A percentile compares a stretch with the other conserved stretches of the same genome.
Conservation (phyloP, 2,888 invertebrate genomes). For the Acronicta aceris region DNA sequence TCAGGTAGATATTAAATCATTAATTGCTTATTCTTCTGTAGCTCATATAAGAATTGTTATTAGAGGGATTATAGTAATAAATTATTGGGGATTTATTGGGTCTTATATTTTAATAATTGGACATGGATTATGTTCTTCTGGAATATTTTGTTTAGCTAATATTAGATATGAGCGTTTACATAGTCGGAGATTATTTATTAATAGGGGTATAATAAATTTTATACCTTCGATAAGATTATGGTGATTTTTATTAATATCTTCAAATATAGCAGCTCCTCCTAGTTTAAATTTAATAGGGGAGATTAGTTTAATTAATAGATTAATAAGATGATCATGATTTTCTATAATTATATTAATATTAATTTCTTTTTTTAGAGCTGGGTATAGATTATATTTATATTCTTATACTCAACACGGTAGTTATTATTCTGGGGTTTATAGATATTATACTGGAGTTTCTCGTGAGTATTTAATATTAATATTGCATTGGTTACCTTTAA, state of each 20-base stretch:
- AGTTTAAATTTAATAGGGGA: slow-evolving; percentile 92
- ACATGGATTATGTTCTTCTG: slow-evolving; percentile 91
- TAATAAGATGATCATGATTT: slow-evolving; percentile 85
- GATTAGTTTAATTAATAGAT: slow-evolving; percentile 90
- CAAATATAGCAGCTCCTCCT: slow-evolving; percentile 91
- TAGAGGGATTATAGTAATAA: slow-evolving; percentile 88
- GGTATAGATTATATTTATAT: slow-evolving; percentile 91
- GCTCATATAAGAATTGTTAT: slow-evolving; percentile 92
- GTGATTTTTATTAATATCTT: slow-evolving; percentile 91
- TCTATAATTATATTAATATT: slow-evolving; percentile 88
- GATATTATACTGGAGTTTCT: slow-evolving; percentile 81
- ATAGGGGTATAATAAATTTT: slow-evolving; percentile 90
- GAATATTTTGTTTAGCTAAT: slow-evolving; percentile 91
- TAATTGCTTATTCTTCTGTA: slow-evolving; percentile 93
- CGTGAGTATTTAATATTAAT: slow-evolving; percentile 90
- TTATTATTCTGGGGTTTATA: slow-evolving; percentile 84
- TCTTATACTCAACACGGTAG: slow-evolving; percentile 90
- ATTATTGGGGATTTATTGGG: slow-evolving; percentile 86
- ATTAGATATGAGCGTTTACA: slow-evolving; percentile 90
- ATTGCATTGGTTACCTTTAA: slow-evolving; percentile 91
- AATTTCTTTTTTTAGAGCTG: slow-evolving; percentile 91
- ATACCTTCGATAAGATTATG: slow-evolving; percentile 89
- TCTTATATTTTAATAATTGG: slow-evolving; percentile 90
- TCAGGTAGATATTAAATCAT: slow-evolving; percentile 91
- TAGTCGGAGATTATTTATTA: slow-evolving; percentile 90